phyloP scores from a whole-genome alignment of 2,888 invertebrate genomes.

The Caenorhabditis uteleia region DNA sequence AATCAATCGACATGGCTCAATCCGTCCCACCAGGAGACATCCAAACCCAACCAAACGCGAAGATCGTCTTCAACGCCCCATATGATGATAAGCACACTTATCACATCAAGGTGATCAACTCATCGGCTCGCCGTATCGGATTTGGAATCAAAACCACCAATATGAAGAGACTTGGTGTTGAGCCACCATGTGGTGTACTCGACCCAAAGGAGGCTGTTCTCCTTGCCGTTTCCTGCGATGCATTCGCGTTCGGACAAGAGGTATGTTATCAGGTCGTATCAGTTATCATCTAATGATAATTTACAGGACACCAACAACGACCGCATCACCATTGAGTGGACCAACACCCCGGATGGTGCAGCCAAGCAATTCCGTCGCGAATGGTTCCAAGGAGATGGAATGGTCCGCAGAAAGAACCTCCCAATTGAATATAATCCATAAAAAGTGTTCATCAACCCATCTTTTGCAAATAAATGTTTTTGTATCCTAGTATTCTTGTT shows the following conservation, averaged over 20 bases:
- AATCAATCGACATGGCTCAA: conserved; percentile 48
- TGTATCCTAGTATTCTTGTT: too few species aligned
- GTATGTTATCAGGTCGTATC: too few species aligned
- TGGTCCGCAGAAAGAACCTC: too few species aligned
- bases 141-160: conserved; percentile 59
- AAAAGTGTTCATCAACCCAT: too few species aligned
- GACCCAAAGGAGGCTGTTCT: conserved; percentile 54
- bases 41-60: conserved; percentile 46
- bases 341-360: too few species aligned
- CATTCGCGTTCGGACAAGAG: conserved; percentile 37
- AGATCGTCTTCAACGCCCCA: conserved; percentile 59
- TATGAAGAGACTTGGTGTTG: conserved; percentile 56
- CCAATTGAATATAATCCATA: too few species aligned
- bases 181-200: conserved; percentile 54
- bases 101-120: conserved; percentile 56
- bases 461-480: too few species aligned
- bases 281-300: too few species aligned
- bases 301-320: too few species aligned
- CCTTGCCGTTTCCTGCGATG: conserved; percentile 34
- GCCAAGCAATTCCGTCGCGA: too few species aligned
- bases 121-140: conserved; percentile 52
- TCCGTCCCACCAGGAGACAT: conserved; percentile 55
- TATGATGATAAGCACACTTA: conserved; percentile 58
- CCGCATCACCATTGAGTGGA: too few species aligned
- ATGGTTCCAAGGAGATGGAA: too few species aligned